Percentiles rank a stretch among this genome's conserved stretches.
phyloP scores from a whole-genome alignment of 2,797 vertebrate genomes.

The Botia kubotai region DNA sequence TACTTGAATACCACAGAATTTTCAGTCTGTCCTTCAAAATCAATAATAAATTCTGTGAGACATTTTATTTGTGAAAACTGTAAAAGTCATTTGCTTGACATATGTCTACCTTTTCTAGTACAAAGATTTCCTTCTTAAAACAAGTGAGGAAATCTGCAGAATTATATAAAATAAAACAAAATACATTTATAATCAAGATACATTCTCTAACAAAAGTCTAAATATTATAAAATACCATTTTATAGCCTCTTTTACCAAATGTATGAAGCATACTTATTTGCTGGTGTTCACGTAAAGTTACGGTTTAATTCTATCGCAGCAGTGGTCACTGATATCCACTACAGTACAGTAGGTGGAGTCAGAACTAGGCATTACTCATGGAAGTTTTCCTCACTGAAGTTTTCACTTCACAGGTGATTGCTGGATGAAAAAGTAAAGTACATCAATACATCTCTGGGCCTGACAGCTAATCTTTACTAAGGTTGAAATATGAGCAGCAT shows the following conservation, averaged over 20 bases:
- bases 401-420: conserved; percentile 85
- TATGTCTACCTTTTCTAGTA: too few species aligned
- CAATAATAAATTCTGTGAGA: too few species aligned
- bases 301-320: conserved; percentile 73
- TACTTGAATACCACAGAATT: too few species aligned
- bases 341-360: conserved; percentile 65
- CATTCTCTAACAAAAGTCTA: neutral
- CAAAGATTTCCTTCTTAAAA: too few species aligned
- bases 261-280: conserved; percentile 64
- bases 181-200: neutral
- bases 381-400: conserved; percentile 76
- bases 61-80: too few species aligned
- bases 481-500: conserved; percentile 84
- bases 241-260: neutral
- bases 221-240: too few species aligned
- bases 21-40: too few species aligned
- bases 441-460: conserved; percentile 86
- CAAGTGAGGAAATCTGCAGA: too few species aligned
- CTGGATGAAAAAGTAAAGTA: conserved; percentile 86
- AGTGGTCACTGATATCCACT: conserved; percentile 71
- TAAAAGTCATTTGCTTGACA: too few species aligned
- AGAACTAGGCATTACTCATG: conserved; percentile 80
- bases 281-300: conserved; percentile 76
- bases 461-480: conserved; percentile 89
- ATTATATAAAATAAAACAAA: too few species aligned